Base-by-base conservation (phyloP, 2,113 vertebrate genomes). In the Phylloscopus trochilus region DNA sequence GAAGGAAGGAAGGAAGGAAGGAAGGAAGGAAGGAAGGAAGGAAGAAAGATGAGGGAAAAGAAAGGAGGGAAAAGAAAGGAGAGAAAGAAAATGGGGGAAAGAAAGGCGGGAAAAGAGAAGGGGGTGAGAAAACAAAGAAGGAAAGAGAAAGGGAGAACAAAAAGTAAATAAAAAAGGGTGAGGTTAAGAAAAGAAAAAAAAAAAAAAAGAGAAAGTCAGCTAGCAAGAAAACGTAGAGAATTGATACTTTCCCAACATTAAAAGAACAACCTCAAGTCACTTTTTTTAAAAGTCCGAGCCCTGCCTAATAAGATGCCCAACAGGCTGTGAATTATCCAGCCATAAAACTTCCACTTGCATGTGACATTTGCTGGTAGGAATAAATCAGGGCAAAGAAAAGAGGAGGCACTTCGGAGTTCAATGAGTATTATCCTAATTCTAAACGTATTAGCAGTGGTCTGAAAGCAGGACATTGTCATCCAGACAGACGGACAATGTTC, bases 281-380 rank as follows among this genome's bases (percentile, higher is more conserved):
- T 89, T 83, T 78, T 85, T 67, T 46, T n/a, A 67, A 35, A 87
- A 78, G 66, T 46, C 62, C 8, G 3, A 90, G 86, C 75, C 92
- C 66, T 87, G 93, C 81, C 66, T 92, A 94, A 94, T 72, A 86
- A 89, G 93, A 85, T 92, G 85, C 92, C 91, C 43, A 93, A 89
- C 92, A 83, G 74, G 33, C 88, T 86, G 84, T 31, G 53, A 97
- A 92, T 85, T 83, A 56, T 7, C 68, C 64, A 72, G 90, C 75
- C 92, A 90, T 72, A 93, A 46, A 70, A 79, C 63, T 93, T n/a
- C 39, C 69, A 64, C 93, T 91, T 82, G 59, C 75, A 56, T 43
- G 73, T 81, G 86, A 78, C 75, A 76, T 85, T 52, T 62, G 85
- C 77, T 87, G 59, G 74, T 37, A 62, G 92, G 92, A 93, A 96